Base-by-base conservation (phyloP, 1,140 invertebrate genomes). In the Trachymyrmex septentrionalis region DNA sequence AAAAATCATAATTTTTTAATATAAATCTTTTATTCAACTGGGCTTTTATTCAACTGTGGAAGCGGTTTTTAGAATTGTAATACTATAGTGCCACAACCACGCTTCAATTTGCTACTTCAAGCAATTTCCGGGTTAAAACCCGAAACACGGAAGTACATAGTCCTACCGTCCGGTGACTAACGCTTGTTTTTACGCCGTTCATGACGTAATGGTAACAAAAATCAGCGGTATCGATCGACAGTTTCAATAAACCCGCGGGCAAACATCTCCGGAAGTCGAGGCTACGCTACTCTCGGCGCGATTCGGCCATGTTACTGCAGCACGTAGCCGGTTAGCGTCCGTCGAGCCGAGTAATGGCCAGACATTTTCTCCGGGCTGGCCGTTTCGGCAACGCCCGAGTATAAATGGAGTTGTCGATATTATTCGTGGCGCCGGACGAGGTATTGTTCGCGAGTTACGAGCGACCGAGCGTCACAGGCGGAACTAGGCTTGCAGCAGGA, bases 361-460 rank as follows among this genome's bases (percentile, higher is more conserved):
- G 75, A 73, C 44, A 80, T 89, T 78, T 73, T 73, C 61, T 30
- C 30, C 24, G 67, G 14, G 9, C 69, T 19, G 50, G 48, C 27
- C 50, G 61, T 63, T 89, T 88, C 38, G 73, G 82, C 71, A 86
- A 66, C 72, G 27, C 71, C 14, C 77, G 61, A 53, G 85, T 86
- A 87, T 85, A 86, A 87, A 87, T 84, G 81, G 75, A 66, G 86
- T 88, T 92, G 90, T 92, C 92, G 87, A 92, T 92, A 92, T 92
- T 91, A 90, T 87, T 90, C 86, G 75, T 27, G 34, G 61, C 53
- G n/a, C 69, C 61, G 90, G 84, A 80, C 81, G 80, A 87, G 38
- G 67, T 57, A 92, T 92, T 92, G 92, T 92, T 91, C 88, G 71
- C 85, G 73, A 67, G 86, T 84, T 84, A 64, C 57, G 77, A 57